Percentiles rank a stretch among this genome's conserved stretches.
These are phyloP conservation scores for Lampris incognitus DNA, from an alignment of 2,113 vertebrate genomes.

Conservation along the genomic window DNA sequence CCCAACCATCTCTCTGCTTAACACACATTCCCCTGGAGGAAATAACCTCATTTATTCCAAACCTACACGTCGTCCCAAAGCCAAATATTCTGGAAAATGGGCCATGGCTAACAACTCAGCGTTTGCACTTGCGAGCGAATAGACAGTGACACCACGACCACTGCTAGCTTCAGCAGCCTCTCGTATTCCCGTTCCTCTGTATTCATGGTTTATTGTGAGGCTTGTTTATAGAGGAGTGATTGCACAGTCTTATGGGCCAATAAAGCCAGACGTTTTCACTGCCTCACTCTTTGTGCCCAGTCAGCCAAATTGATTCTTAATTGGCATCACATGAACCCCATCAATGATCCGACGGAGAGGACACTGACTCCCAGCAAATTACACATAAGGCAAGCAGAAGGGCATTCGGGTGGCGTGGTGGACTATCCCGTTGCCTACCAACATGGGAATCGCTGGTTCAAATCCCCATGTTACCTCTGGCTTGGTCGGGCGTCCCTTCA, in stretches of 20 bases:
- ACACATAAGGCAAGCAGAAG: conserved; percentile 13
- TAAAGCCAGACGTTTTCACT: conserved; percentile 59
- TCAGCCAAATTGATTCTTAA: conserved; percentile 53
- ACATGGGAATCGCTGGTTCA: too few relatives aligned
- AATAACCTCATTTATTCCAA: conserved; percentile 62
- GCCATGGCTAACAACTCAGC: conserved; percentile 52
- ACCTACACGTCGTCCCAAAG: conserved; percentile 39
- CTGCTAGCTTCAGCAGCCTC: background rate
- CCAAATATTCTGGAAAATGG: conserved; percentile 46
- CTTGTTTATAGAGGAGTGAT: conserved; percentile 53
- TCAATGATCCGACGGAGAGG: conserved; percentile 50
- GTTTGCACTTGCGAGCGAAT: conserved; percentile 46
- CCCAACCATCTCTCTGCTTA: conserved; percentile 58
- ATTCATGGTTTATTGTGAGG: conserved; percentile 21
- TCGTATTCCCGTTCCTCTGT: conserved; percentile 8
- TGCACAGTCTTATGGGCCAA: conserved; percentile 42
- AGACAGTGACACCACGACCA: conserved; percentile 24
- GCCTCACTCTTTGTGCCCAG: conserved; percentile 45
- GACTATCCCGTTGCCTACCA: too few relatives aligned
- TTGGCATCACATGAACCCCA: conserved; percentile 34
- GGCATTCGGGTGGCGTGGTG: too few relatives aligned
- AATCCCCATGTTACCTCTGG: too few relatives aligned
- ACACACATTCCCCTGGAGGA: conserved; percentile 60
- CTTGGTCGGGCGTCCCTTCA: too few relatives aligned
- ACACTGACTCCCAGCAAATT: conserved; percentile 26